Base-by-base conservation (phyloP, 1,140 invertebrate genomes). In the Yoshiicerus persimilis region DNA sequence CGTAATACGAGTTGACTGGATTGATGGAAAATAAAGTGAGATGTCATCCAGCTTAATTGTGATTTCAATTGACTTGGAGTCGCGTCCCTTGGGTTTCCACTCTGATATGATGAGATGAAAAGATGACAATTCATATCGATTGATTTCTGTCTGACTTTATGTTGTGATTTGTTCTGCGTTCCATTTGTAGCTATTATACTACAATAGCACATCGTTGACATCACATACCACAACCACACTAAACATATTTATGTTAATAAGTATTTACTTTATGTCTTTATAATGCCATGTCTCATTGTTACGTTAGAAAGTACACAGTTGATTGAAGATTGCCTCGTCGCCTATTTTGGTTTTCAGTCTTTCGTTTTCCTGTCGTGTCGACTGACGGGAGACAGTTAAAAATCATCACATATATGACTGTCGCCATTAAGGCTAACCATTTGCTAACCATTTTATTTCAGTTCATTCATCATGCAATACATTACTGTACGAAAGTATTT, bases 11-110 rank as follows among this genome's bases (percentile, higher is more conserved):
- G 25, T 70, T 70, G 66, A 70, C 66, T 80, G n/a, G n/a, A n/a
- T 36, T 23, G 30, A 30, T n/a, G 34, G 75, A 36, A 34, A 32
- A 13, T 80, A n/a, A 80, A 80, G 75, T 80, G 75, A 80, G 75
- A 80, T 80, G 75, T 80, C 75, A 80, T 80, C 75, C 32, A 36
- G 75, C 30, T 80, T 80, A 80, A 80, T 80, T 80, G 75, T 80
- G 75, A 80, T 80, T 80, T 34, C 16, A 80, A 80, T 36, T 80
- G 75, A 80, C 75, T 80, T 16, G 34, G 32, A 80, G 75, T 80
- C 34, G 75, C 30, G 34, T 80, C 32, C 30, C 30, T 6, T 34
- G 70, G 10, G 13, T 38, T 30, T n/a, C 2, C 16, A 9, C 20
- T 70, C 9, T 70, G 25, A 30, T 30, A 11, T 30, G 66, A 70